Conservation (phyloP, 1,140 invertebrate genomes). For the Tyrophagus putrescentiae region DNA sequence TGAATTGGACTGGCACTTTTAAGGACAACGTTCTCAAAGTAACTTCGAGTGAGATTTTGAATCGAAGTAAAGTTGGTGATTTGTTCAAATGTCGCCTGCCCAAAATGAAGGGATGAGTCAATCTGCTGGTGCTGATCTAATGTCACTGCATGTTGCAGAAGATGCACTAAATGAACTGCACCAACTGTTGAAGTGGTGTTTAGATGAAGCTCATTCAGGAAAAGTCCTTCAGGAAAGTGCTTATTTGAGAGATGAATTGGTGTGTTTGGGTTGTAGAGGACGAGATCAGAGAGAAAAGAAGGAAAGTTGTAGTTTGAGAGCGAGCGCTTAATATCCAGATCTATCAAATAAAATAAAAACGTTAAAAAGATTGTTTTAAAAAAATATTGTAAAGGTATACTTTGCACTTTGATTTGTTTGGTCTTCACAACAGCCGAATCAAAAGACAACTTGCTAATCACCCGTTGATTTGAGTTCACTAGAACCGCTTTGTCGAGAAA, state of each 20-base stretch:
- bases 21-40: neutral
- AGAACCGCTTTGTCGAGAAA: neutral
- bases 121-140: neutral
- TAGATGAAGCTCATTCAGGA: neutral
- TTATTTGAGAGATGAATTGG: neutral
- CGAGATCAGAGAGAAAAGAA: neutral
- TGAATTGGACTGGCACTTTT: neutral
- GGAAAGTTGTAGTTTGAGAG: conserved; percentile 1
- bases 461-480: neutral
- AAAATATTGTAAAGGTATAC: too few species aligned
- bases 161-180: neutral
- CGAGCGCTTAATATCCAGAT: neutral
- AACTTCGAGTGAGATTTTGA: neutral
- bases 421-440: neutral
- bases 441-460: neutral
- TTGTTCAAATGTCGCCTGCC: neutral
- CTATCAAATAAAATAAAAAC: neutral
- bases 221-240: neutral
- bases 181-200: neutral
- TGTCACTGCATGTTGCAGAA: neutral
- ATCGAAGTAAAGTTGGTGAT: neutral
- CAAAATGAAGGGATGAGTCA: neutral
- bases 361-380: neutral
- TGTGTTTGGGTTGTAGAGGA: too few species aligned
- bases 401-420: too few species aligned